Evolutionary conservation across 2,888 invertebrate genomes (phyloP).

Genomic region (Muscina levida): DNA sequence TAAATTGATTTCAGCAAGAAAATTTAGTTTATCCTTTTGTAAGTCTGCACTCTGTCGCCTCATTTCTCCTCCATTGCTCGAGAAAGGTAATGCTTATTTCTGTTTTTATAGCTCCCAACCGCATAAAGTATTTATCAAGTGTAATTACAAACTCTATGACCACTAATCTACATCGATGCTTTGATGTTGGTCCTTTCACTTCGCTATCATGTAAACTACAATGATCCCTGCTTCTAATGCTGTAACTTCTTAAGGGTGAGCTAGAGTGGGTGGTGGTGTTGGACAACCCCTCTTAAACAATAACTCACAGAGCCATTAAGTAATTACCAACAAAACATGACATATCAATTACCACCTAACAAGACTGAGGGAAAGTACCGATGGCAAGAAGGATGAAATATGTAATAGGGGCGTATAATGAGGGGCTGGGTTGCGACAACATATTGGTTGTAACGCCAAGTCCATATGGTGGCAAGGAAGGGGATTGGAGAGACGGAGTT

Average conservation of each 20-base stretch:
- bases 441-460: too few relatives aligned
- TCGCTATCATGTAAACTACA: not conserved
- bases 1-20: too few relatives aligned
- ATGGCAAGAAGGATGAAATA: not conserved
- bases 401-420: not conserved
- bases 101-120: too few relatives aligned
- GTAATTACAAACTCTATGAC: slow-evolving; percentile 49
- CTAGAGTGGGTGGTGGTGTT: too few relatives aligned
- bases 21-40: too few relatives aligned
- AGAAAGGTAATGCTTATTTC: too few relatives aligned
- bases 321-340: slow-evolving; percentile 41
- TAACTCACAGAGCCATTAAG: slow-evolving; percentile 12
- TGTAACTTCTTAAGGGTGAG: not conserved
- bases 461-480: too few relatives aligned
- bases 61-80: too few relatives aligned
- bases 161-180: slow-evolving; percentile 40
- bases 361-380: slow-evolving; percentile 19
- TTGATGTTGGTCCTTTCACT: slow-evolving; percentile 30
- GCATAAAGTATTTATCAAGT: slow-evolving; percentile 46
- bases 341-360: slow-evolving; percentile 43
- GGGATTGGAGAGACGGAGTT: too few relatives aligned
- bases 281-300: not conserved
- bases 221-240: not conserved
- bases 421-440: not conserved
- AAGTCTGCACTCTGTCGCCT: too few relatives aligned